phyloP scores from a whole-genome alignment of 2,113 vertebrate genomes.

The Proteles cristata region DNA sequence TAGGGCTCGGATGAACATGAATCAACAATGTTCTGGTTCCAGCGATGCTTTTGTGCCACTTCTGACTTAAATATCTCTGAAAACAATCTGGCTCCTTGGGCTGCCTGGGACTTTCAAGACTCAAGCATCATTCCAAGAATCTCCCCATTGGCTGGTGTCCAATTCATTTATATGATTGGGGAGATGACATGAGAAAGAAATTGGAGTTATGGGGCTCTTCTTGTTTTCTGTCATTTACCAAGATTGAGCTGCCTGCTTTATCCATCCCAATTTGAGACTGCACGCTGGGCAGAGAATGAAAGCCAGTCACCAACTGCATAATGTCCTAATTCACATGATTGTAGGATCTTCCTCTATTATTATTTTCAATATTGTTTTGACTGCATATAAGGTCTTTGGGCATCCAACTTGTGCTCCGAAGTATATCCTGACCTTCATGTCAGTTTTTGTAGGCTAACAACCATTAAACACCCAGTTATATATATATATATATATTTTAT shows the following conservation, averaged over 20 bases:
- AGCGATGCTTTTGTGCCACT: not conserved
- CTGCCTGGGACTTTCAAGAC: not conserved
- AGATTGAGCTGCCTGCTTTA: not conserved
- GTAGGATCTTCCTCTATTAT: not conserved
- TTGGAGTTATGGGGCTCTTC: not conserved
- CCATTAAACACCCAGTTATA: not conserved
- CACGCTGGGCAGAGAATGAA: constrained; percentile 30
- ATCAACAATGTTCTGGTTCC: not conserved
- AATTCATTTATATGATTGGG: not conserved
- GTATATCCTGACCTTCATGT: not conserved
- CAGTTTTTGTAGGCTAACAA: not conserved
- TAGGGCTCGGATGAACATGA: not conserved
- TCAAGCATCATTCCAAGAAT: not conserved
- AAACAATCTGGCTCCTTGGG: not conserved
- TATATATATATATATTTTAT: constrained; percentile 15
- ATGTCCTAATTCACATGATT: not conserved
- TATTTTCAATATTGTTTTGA: constrained; percentile 7
- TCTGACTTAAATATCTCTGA: not conserved
- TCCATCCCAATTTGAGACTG: not conserved
- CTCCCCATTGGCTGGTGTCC: not conserved
- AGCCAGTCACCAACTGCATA: not conserved
- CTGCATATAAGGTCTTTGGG: not conserved
- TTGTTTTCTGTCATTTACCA: not conserved
- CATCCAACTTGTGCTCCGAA: constrained; percentile 1
- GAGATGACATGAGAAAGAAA: not conserved